Percentiles rank a stretch among this genome's conserved stretches.
phyloP scores from a whole-genome alignment of 2,888 invertebrate genomes.

The Orthosia cruda region DNA sequence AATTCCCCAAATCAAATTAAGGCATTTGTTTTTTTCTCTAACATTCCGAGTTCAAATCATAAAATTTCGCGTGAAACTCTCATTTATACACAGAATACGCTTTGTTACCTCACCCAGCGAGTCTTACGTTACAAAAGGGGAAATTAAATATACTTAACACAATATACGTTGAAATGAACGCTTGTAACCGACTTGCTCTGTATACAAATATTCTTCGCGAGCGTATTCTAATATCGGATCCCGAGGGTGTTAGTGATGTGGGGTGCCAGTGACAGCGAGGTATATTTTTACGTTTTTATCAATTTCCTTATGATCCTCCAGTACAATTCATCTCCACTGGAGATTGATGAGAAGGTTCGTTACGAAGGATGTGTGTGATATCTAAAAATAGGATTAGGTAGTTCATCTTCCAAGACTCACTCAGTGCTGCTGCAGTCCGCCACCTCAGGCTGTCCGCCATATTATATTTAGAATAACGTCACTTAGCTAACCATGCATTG shows the following conservation, averaged over 20 bases:
- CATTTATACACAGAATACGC: slow-evolving; percentile 7
- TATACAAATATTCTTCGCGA: slow-evolving; percentile 65
- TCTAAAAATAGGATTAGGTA: too few relatives aligned
- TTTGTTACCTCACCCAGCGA: slow-evolving; percentile 1
- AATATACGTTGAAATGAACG: slow-evolving; percentile 39
- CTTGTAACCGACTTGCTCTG: slow-evolving; percentile 42
- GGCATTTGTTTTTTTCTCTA: neutral
- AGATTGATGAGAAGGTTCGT: too few relatives aligned
- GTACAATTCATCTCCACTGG: too few relatives aligned
- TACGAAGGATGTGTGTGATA: too few relatives aligned
- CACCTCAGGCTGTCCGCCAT: too few relatives aligned
- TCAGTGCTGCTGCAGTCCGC: too few relatives aligned
- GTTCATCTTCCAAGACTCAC: too few relatives aligned
- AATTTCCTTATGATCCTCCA: neutral
- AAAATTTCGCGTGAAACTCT: neutral
- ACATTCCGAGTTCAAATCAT: neutral
- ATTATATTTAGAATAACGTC: too few relatives aligned
- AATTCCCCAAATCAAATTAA: too few relatives aligned
- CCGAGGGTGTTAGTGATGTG: slow-evolving; percentile 29
- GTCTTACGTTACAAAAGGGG: slow-evolving; percentile 10
- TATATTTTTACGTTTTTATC: neutral
- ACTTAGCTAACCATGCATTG: too few relatives aligned
- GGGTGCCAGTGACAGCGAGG: slow-evolving; percentile 26
- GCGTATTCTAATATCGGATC: slow-evolving; percentile 72
- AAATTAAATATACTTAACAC: slow-evolving; percentile 47